phyloP scores from a whole-genome alignment of 2,113 vertebrate genomes.

The Psittacus erithacus region DNA sequence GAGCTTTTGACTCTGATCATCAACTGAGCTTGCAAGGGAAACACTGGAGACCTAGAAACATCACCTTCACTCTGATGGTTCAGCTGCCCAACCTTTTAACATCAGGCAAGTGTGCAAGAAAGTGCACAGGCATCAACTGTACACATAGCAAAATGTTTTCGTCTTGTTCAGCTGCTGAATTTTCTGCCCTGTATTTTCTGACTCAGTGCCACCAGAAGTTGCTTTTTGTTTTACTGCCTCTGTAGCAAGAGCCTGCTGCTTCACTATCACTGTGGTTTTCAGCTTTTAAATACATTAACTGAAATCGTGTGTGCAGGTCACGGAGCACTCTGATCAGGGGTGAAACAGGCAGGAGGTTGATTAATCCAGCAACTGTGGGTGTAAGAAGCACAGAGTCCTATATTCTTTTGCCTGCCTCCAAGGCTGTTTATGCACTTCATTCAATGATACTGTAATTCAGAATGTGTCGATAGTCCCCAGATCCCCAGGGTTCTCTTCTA shows the following conservation, averaged over 20 bases:
- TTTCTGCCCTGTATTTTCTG: background rate
- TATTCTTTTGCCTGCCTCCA: background rate
- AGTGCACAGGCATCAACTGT: background rate
- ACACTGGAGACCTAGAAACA: background rate
- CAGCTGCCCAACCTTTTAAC: background rate
- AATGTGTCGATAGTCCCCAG: rapidly evolving
- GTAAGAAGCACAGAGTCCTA: background rate
- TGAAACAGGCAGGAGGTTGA: background rate
- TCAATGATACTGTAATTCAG: background rate
- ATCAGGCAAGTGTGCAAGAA: background rate
- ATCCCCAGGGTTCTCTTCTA: background rate
- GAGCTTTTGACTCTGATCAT: background rate
- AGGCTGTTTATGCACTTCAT: background rate
- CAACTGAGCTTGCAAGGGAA: background rate
- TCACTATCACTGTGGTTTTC: background rate
- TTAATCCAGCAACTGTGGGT: background rate
- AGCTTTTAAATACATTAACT: background rate
- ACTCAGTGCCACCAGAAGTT: background rate
- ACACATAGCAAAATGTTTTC: background rate
- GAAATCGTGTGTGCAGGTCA: background rate
- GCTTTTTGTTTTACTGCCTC: background rate
- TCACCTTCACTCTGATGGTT: background rate
- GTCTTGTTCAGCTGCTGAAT: background rate
- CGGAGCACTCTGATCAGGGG: background rate
- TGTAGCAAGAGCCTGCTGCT: background rate